Evolutionary conservation across 2,797 vertebrate species (phyloP).

Genomic region (Galagoides demidoff): DNA sequence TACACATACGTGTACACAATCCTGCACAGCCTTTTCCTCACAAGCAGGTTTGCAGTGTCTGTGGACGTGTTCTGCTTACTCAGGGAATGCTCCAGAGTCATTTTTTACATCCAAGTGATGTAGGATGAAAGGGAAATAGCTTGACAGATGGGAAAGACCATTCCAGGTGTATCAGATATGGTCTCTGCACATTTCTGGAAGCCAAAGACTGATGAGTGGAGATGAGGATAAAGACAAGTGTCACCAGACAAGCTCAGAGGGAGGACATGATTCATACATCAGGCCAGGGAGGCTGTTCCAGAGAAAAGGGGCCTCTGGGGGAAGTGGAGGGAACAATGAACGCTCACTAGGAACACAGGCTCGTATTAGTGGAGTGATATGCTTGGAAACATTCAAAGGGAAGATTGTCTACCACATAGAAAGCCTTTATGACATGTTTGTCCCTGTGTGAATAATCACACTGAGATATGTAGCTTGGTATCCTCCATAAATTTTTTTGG

Average conservation of each 20-base stretch:
- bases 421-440: background rate
- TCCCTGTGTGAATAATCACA: background rate
- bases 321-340: background rate
- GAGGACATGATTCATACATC: background rate
- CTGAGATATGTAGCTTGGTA: background rate
- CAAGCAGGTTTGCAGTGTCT: background rate
- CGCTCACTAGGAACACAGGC: background rate
- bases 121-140: conserved; percentile 51
- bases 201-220: conserved; percentile 1
- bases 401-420: background rate
- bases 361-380: background rate
- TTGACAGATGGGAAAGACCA: conserved; percentile 44
- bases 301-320: background rate
- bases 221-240: background rate
- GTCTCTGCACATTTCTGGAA: conserved; percentile 36
- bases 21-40: background rate
- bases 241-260: background rate
- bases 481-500: background rate
- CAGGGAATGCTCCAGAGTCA: conserved; percentile 27
- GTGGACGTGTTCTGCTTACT: background rate
- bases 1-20: background rate
- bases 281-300: background rate
- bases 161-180: conserved; percentile 48
- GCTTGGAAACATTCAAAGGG: background rate
- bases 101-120: conserved; percentile 37